A percentile compares a stretch with the other conserved stretches of the same genome.
phyloP scores from a whole-genome alignment of 1,140 invertebrate species.

The Paraescarpia echinospica region DNA sequence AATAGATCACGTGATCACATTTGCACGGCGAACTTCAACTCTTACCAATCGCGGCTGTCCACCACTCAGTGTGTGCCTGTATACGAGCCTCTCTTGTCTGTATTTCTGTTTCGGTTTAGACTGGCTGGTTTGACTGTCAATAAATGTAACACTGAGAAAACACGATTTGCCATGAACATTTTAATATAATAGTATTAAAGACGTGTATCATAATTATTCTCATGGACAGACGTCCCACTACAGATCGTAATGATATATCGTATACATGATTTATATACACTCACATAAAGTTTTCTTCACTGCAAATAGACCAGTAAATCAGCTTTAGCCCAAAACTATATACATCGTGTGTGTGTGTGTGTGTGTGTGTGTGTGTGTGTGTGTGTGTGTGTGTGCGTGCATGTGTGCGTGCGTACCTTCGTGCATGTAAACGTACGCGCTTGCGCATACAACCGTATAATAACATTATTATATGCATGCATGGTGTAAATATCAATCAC shows the following conservation, averaged over 20 bases:
- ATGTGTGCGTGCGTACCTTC: too few relatives aligned
- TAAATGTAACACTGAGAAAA: not conserved
- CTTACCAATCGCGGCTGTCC: too few relatives aligned
- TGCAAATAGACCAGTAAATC: not conserved
- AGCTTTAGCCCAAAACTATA: not conserved
- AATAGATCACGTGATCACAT: too few relatives aligned
- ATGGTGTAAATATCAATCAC: not conserved
- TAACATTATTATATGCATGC: too few relatives aligned
- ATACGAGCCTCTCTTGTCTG: too few relatives aligned
- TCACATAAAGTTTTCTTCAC: not conserved
- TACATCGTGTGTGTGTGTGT: not conserved
- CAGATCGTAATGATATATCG: not conserved
- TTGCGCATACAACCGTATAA: too few relatives aligned
- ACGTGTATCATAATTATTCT: not conserved
- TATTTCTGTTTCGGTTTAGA: too few relatives aligned
- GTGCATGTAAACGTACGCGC: too few relatives aligned
- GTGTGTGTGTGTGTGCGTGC: too few relatives aligned
- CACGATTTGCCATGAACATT: not conserved
- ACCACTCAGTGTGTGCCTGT: too few relatives aligned
- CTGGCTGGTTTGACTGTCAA: not conserved
- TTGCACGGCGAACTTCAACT: too few relatives aligned
- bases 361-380: too few relatives aligned
- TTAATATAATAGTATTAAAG: conserved; percentile 1
- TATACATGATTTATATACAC: not conserved
- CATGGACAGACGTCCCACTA: not conserved